Evolutionary conservation across 2,113 vertebrate genomes (phyloP).

Genomic region (Pedetes capensis): DNA sequence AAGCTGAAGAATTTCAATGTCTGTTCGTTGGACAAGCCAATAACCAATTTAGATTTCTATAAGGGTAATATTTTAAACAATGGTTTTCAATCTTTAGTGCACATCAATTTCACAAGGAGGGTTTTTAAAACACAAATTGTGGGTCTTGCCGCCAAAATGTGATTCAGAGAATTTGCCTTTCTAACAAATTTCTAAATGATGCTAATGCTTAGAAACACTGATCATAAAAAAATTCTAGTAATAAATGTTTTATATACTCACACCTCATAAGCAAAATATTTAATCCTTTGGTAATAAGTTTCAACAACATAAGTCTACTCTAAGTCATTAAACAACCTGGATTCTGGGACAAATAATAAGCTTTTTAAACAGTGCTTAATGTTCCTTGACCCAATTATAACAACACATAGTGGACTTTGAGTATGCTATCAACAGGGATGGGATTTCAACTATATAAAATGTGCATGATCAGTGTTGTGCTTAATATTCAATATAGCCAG

Average conservation of each 20-base stretch:
- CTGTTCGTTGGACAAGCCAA: background rate
- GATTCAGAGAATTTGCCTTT: background rate
- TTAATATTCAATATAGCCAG: background rate
- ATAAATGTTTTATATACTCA: background rate
- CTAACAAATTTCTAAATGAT: too few relatives aligned
- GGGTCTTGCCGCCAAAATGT: background rate
- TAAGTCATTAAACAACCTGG: background rate
- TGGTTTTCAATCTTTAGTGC: background rate
- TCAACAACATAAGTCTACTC: background rate
- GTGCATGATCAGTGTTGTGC: background rate
- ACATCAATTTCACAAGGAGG: background rate
- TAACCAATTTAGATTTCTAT: background rate
- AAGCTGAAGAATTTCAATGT: background rate
- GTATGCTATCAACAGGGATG: background rate
- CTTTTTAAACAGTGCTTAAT: slow-evolving; percentile 49
- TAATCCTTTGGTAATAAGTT: background rate
- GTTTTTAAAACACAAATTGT: background rate
- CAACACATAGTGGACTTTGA: background rate
- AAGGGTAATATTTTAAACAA: background rate
- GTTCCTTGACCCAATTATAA: slow-evolving; percentile 29
- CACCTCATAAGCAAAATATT: background rate
- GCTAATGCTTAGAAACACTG: background rate
- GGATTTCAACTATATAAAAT: slow-evolving; percentile 9
- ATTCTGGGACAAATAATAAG: slow-evolving; percentile 45
- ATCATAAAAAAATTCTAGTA: background rate